These are phyloP conservation scores for Malacoraja senta DNA, from an alignment of 2,797 vertebrate genomes.

Conservation along the genomic window DNA sequence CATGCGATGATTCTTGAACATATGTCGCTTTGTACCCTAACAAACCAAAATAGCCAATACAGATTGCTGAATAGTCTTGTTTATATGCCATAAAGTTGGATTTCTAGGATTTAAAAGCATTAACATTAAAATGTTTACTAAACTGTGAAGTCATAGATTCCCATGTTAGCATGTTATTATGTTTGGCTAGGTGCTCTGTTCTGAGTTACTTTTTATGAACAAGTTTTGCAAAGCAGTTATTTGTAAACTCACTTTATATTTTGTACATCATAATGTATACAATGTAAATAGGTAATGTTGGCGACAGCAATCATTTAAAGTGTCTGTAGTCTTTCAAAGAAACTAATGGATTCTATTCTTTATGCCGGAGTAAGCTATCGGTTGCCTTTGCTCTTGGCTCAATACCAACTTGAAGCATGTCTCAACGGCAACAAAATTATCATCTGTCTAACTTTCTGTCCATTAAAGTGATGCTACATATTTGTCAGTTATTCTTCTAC, in stretches of 20 bases:
- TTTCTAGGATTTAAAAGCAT: constrained; percentile 37
- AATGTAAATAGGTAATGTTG: constrained; percentile 43
- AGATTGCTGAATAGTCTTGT: constrained; percentile 37
- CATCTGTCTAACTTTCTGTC: constrained; percentile 38
- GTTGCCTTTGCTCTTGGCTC: not conserved
- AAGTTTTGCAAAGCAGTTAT: constrained; percentile 42
- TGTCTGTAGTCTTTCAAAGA: constrained; percentile 38
- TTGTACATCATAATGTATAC: constrained; percentile 53
- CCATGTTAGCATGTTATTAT: constrained; percentile 38
- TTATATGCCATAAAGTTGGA: constrained; percentile 36
- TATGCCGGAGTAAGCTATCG: constrained; percentile 21
- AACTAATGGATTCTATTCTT: constrained; percentile 36
- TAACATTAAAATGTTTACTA: constrained; percentile 37
- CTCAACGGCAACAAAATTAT: constrained; percentile 33
- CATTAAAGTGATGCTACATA: constrained; percentile 38
- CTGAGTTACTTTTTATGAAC: constrained; percentile 37
- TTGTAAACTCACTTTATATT: constrained; percentile 55
- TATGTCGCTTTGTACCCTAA: not conserved
- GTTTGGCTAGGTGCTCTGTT: constrained; percentile 38
- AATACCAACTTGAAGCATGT: constrained; percentile 36
- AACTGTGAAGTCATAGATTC: constrained; percentile 37
- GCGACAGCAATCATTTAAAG: constrained; percentile 39
- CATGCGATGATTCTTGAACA: not conserved
- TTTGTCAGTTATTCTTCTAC: not conserved
- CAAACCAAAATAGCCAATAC: constrained; percentile 23